Conservation (phyloP, 2,113 vertebrate genomes). For the Emydocephalus ijimae region DNA sequence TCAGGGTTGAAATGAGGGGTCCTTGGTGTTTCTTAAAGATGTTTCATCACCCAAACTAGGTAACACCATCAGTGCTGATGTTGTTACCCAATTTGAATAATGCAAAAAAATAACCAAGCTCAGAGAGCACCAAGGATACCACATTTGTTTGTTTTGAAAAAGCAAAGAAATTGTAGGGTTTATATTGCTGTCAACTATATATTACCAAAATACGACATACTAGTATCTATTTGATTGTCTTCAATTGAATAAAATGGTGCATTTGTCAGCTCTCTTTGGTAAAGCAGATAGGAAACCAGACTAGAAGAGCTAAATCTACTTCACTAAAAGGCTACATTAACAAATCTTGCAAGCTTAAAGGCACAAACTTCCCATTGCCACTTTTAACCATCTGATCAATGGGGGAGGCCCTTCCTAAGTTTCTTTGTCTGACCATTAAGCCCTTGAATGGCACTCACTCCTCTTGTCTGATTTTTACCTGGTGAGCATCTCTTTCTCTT, state of each 20-base stretch:
- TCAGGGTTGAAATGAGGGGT: too few species aligned
- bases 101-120: too few species aligned
- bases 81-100: too few species aligned
- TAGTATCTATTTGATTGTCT: not conserved
- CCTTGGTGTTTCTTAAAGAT: too few species aligned
- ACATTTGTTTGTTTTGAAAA: not conserved
- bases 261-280: not conserved
- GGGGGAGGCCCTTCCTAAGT: not conserved
- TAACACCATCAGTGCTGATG: too few species aligned
- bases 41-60: too few species aligned
- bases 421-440: not conserved
- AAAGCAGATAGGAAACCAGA: not conserved
- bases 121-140: not conserved
- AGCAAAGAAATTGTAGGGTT: not conserved
- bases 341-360: not conserved
- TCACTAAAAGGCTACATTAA: not conserved
- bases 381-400: not conserved
- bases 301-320: not conserved
- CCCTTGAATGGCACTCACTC: not conserved
- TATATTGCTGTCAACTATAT: not conserved
- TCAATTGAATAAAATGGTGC: not conserved
- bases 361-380: not conserved
- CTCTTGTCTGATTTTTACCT: not conserved
- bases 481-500: not conserved
- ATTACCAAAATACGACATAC: not conserved